A percentile compares a stretch with the other conserved stretches of the same genome.
phyloP scores from a whole-genome alignment of 2,888 invertebrate genomes.

The Tillus elongatus region DNA sequence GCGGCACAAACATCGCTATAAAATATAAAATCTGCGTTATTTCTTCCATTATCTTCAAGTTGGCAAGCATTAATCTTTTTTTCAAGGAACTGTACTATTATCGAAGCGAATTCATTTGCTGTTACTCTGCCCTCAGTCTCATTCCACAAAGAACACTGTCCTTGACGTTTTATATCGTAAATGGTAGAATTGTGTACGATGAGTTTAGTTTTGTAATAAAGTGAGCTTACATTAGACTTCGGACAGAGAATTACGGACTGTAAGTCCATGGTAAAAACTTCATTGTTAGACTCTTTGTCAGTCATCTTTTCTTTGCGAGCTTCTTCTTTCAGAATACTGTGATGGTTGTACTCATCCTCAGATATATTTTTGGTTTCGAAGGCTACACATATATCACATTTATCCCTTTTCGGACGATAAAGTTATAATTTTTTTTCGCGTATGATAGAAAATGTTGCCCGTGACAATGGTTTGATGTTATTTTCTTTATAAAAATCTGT shows the following conservation, averaged over 20 bases:
- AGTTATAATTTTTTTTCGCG: slow-evolving; percentile 6
- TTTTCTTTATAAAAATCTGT: neutral
- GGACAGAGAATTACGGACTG: slow-evolving; percentile 16
- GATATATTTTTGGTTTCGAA: slow-evolving; percentile 13
- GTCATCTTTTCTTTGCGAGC: slow-evolving; percentile 14
- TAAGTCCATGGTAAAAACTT: slow-evolving; percentile 16
- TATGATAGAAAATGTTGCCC: neutral
- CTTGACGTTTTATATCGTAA: slow-evolving; percentile 15
- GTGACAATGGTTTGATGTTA: neutral
- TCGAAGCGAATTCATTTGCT: slow-evolving; percentile 14
- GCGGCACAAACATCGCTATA: slow-evolving; percentile 9
- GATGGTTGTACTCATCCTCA: slow-evolving; percentile 12
- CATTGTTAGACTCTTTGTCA: slow-evolving; percentile 9
- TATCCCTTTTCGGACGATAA: slow-evolving; percentile 8
- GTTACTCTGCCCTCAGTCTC: slow-evolving; percentile 15
- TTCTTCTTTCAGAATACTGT: slow-evolving; percentile 12
- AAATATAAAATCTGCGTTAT: neutral
- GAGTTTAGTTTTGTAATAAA: slow-evolving; percentile 18
- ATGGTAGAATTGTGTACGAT: slow-evolving; percentile 16
- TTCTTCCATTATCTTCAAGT: neutral
- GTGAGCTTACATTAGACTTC: slow-evolving; percentile 11
- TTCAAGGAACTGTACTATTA: slow-evolving; percentile 3
- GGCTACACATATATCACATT: slow-evolving; percentile 6
- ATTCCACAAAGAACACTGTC: slow-evolving; percentile 17
- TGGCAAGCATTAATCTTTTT: neutral